Evolutionary conservation across 2,888 invertebrate species (phyloP).

Genomic region (Ceramica pisi): DNA sequence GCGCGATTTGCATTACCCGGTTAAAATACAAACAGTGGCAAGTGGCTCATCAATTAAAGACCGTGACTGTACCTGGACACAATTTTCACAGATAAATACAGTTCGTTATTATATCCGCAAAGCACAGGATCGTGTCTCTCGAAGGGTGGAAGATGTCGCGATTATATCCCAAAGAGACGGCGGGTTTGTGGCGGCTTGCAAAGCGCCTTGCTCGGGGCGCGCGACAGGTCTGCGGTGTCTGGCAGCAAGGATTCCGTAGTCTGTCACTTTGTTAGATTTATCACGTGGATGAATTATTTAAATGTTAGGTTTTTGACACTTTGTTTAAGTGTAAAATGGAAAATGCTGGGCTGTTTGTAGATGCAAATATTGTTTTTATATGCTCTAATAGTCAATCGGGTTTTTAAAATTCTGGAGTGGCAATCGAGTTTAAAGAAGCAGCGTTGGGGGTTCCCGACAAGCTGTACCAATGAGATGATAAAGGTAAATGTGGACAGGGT

Average conservation of each 20-base stretch:
- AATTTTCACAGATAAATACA: constrained; percentile 24
- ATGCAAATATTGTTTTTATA: too few relatives aligned
- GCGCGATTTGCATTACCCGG: too few relatives aligned
- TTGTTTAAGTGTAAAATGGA: not conserved
- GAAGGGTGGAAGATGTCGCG: constrained; percentile 40
- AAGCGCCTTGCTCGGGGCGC: constrained; percentile 9
- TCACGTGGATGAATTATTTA: constrained; percentile 18
- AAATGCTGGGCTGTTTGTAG: not conserved
- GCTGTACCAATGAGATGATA: too few relatives aligned
- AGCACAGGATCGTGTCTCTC: constrained; percentile 22
- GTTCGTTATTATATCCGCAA: constrained; percentile 19
- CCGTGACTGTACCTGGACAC: too few relatives aligned
- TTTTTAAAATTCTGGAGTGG: too few relatives aligned
- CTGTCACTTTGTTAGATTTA: constrained; percentile 17
- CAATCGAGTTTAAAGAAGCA: too few relatives aligned
- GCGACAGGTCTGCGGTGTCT: constrained; percentile 13
- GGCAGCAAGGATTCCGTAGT: not conserved
- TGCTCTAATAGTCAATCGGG: too few relatives aligned
- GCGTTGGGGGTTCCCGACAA: too few relatives aligned
- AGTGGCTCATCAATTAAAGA: too few relatives aligned
- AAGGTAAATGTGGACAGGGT: too few relatives aligned
- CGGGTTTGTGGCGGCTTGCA: not conserved
- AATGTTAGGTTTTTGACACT: not conserved
- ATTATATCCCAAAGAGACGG: constrained; percentile 35
- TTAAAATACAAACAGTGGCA: too few relatives aligned